Evolutionary conservation across 2,797 vertebrate species (phyloP).

Genomic region (Florisuga fusca): DNA sequence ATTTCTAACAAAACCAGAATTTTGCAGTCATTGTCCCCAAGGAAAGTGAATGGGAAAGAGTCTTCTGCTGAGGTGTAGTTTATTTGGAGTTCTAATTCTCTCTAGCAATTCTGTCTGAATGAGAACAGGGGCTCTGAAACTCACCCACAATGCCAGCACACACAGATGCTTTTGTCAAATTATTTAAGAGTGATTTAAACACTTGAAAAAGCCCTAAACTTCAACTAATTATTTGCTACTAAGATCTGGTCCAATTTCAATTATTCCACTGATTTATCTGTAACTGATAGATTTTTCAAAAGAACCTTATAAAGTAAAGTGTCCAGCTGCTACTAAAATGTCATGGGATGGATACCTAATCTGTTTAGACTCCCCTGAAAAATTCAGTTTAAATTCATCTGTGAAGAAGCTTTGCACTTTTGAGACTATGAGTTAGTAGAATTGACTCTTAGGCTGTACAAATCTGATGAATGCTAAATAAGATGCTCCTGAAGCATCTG

Average conservation of each 20-base stretch:
- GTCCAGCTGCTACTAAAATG: constrained; percentile 2
- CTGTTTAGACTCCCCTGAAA: constrained; percentile 16
- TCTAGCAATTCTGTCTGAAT: background rate
- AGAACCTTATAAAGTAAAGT: background rate
- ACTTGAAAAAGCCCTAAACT: background rate
- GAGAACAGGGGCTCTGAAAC: background rate
- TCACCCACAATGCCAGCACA: background rate
- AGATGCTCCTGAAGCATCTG: constrained; percentile 16
- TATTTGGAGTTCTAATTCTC: background rate
- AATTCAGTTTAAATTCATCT: constrained; percentile 23
- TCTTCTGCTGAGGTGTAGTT: background rate
- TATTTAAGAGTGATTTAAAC: constrained; percentile 12
- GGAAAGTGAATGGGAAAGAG: background rate
- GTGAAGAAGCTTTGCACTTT: background rate
- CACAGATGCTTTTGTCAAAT: background rate
- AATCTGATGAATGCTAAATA: constrained; percentile 31
- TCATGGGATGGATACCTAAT: constrained; percentile 37
- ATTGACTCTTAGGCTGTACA: background rate
- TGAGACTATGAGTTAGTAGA: background rate
- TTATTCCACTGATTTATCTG: constrained; percentile 31
- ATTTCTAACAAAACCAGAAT: background rate
- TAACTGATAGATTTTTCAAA: constrained; percentile 40
- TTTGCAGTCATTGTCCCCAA: background rate
- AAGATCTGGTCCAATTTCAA: constrained; percentile 11
- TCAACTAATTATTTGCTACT: constrained; percentile 20